phyloP scores from a whole-genome alignment of 2,797 vertebrate genomes.

The Intellagama lesueurii region DNA sequence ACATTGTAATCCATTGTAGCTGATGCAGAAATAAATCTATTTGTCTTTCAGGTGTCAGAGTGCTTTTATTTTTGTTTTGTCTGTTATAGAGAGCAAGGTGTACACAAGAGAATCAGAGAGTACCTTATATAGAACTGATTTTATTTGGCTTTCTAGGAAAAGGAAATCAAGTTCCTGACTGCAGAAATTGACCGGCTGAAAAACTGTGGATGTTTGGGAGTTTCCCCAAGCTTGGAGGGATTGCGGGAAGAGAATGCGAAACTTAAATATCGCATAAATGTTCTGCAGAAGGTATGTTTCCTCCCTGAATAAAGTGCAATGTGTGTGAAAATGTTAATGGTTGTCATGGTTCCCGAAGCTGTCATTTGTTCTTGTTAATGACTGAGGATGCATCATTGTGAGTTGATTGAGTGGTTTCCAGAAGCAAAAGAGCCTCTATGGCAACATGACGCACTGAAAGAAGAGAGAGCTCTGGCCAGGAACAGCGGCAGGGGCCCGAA shows the following conservation, averaged over 20 bases:
- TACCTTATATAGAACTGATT: not conserved
- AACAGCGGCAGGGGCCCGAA: not conserved
- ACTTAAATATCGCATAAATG: slow-evolving; percentile 91
- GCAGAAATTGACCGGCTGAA: slow-evolving; percentile 89
- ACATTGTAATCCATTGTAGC: too few species aligned
- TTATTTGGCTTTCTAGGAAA: slow-evolving; percentile 81
- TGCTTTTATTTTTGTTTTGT: too few species aligned
- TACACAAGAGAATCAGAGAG: not conserved
- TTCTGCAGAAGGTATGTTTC: slow-evolving; percentile 85
- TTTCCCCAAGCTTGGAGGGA: slow-evolving; percentile 80
- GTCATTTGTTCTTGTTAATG: slow-evolving; percentile 5
- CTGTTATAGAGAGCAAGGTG: too few species aligned
- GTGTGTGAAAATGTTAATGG: not conserved
- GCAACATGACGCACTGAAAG: not conserved
- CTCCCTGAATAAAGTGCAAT: not conserved
- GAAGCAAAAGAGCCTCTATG: not conserved
- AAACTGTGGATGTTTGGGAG: slow-evolving; percentile 76
- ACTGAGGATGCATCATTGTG: not conserved
- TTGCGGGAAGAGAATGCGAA: slow-evolving; percentile 89
- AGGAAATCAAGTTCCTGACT: slow-evolving; percentile 85
- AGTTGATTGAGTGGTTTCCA: not conserved
- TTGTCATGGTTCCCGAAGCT: not conserved
- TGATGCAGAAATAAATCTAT: too few species aligned
- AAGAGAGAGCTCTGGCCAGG: not conserved
- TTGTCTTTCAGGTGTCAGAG: too few species aligned